Evolutionary conservation across 2,888 invertebrate genomes (phyloP), one percentile per base, ranked within the genome.

Genomic region (Sturmia bella): DNA sequence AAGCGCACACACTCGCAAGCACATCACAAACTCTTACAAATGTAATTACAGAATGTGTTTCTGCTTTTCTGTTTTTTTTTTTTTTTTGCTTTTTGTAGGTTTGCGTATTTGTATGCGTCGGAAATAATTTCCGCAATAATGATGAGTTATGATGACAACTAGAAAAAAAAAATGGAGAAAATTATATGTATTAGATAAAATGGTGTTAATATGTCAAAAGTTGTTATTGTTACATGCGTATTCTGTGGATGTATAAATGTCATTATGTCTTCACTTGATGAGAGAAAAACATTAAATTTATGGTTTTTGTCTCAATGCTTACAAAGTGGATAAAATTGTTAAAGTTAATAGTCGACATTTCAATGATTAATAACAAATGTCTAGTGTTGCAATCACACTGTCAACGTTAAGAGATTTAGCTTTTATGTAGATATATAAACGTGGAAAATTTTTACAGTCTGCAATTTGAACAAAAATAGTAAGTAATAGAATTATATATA

Each of bases 141-240:
- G 74, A 84, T 83, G 84, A 84, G 84, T 84, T 83, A 84, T 84
- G 84, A 81, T 84, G 84, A 84, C 84, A 84, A 77, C 77, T 68
- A 73, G 48, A 79, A 77, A 84, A 74, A 52, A 66, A 45, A 72
- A 74, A n/a, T n/a, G 37, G 39, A 59, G n/a, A 13, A 24, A 52
- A 59, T 39, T 45, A 15, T 63, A 48, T 27, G 27, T 77, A 79
- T 81, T 79, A 79, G 81, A 84, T 84, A 74, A 84, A 83, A 84
- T 77, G 76, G 84, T 77, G 81, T 79, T 83, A 83, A 84, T 81
- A 83, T 83, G 84, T 83, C 84, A 81, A 70, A 75, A 70, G 75
- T 75, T 80, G 70, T 75, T 80, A 70, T 68, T 75, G 75, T 41
- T 27, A 19, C 27, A 63, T 54, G 19, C n/a, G 5, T 27, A 17